These are phyloP conservation scores for Balearica regulorum DNA, from an alignment of 2,797 vertebrate species.

Conservation along the genomic window DNA sequence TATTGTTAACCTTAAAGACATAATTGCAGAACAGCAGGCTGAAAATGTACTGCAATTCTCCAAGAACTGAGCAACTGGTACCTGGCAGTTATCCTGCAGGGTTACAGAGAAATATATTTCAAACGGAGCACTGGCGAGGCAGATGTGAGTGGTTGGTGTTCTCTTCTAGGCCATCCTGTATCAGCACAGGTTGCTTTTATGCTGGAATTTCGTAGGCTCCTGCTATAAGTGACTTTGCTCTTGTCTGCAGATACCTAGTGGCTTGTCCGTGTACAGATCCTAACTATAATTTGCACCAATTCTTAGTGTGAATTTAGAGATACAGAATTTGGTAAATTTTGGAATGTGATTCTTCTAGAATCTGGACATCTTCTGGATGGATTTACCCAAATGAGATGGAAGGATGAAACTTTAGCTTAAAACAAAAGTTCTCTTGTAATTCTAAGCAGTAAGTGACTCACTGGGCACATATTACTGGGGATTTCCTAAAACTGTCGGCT, in stretches of 20 bases:
- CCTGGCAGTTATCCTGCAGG: background rate
- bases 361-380: background rate
- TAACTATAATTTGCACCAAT: background rate
- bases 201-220: background rate
- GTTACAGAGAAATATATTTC: background rate
- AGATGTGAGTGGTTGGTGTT: background rate
- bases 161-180: background rate
- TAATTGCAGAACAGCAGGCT: background rate
- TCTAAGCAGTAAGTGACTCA: background rate
- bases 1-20: background rate
- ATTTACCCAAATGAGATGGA: background rate
- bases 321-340: background rate
- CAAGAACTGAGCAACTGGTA: background rate
- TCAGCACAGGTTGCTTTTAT: background rate
- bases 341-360: background rate
- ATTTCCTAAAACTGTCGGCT: slow-evolving; percentile 2
- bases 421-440: background rate
- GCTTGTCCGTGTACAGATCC: background rate
- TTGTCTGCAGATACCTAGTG: background rate
- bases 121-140: background rate
- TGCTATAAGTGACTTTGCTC: background rate
- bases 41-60: background rate
- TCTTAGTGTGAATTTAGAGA: background rate
- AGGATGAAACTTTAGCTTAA: background rate
- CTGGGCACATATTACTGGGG: background rate